Conservation (phyloP, 2,797 vertebrate genomes). For the Craterocephalus amniculus region DNA sequence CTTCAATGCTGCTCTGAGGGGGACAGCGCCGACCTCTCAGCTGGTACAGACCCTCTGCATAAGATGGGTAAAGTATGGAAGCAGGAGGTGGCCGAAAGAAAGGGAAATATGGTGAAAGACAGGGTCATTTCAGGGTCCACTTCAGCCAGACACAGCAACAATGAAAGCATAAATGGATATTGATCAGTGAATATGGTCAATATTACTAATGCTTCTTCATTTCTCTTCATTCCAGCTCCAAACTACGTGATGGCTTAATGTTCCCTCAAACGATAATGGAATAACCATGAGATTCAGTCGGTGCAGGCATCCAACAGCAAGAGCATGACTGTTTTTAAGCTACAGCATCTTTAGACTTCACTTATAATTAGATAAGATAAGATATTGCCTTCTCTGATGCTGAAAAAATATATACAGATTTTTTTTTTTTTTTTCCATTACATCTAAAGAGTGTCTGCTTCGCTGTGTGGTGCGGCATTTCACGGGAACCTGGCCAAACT, state of each 20-base stretch:
- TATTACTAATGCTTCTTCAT: constrained; percentile 66
- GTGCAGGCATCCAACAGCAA: constrained; percentile 40
- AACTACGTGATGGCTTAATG: constrained; percentile 28
- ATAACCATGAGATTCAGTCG: constrained; percentile 51
- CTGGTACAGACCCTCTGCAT: constrained; percentile 88
- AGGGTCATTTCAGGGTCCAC: constrained; percentile 46
- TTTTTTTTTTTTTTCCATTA: constrained; percentile 10
- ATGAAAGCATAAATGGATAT: constrained; percentile 56
- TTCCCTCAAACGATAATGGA: constrained; percentile 31
- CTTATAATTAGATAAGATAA: constrained; percentile 20
- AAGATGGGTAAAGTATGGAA: constrained; percentile 8
- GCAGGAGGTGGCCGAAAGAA: constrained; percentile 9
- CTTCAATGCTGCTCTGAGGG: constrained; percentile 92
- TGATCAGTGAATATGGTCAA: constrained; percentile 60
- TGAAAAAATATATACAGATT: too few relatives aligned
- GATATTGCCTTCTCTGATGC: constrained; percentile 32
- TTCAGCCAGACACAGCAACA: constrained; percentile 47
- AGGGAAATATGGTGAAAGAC: constrained; percentile 19
- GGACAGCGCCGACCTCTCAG: constrained; percentile 86
- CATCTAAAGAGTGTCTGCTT: constrained; percentile 20
- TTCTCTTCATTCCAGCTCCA: constrained; percentile 45
- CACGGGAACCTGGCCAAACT: constrained; percentile 65
- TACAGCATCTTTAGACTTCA: constrained; percentile 21
- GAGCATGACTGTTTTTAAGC: constrained; percentile 13
- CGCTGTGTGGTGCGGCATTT: constrained; percentile 24